phyloP scores from a whole-genome alignment of 1,140 invertebrate genomes.

The Scaptomyza pallida region DNA sequence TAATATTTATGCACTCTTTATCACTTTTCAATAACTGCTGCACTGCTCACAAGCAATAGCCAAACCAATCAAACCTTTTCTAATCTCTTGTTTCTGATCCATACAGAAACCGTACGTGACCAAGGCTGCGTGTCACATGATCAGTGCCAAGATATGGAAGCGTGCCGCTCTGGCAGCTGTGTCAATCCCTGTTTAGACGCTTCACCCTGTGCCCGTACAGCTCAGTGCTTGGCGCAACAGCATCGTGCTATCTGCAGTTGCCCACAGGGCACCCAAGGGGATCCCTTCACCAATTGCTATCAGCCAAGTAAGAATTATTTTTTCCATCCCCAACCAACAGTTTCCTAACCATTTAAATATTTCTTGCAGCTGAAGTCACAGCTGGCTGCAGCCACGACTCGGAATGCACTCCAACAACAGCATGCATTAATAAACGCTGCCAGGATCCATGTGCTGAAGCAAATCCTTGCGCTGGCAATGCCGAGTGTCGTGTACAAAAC shows the following conservation, averaged over 20 bases:
- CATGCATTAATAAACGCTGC: conserved; percentile 91
- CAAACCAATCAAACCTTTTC: background rate
- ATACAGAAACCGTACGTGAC: conserved; percentile 84
- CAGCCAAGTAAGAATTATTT: conserved; percentile 84
- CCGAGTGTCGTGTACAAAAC: conserved; percentile 89
- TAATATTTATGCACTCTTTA: conserved; percentile 59
- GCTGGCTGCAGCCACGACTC: conserved; percentile 89
- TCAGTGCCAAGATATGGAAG: conserved; percentile 89
- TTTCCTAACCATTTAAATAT: background rate
- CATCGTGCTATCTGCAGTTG: conserved; percentile 92
- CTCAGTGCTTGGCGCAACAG: conserved; percentile 90
- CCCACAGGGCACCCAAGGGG: conserved; percentile 89
- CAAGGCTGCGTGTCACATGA: conserved; percentile 88
- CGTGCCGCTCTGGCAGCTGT: conserved; percentile 90
- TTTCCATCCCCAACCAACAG: background rate
- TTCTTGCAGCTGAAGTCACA: conserved; percentile 72
- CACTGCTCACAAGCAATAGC: conserved; percentile 23
- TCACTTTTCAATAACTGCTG: conserved; percentile 66
- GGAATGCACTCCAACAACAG: conserved; percentile 90
- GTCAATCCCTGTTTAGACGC: conserved; percentile 90
- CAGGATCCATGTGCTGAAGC: conserved; percentile 90
- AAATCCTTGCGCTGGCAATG: conserved; percentile 91
- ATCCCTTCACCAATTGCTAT: conserved; percentile 92
- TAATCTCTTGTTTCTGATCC: conserved; percentile 16
- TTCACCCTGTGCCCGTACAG: conserved; percentile 91